Base-by-base conservation (phyloP, 2,113 vertebrate genomes). In the Panthera leo region DNA sequence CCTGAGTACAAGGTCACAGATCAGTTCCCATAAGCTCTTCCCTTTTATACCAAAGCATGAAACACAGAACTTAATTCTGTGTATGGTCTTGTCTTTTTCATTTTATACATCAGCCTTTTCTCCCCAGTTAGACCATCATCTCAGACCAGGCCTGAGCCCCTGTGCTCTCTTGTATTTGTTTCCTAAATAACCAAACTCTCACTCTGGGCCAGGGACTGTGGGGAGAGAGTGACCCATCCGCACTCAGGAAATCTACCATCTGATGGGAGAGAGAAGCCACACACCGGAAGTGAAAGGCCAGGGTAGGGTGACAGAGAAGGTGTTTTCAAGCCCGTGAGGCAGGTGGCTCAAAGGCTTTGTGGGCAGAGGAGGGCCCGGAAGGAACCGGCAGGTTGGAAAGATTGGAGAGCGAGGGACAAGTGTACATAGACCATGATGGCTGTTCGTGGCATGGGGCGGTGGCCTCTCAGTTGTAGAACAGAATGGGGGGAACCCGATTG, bases 351-450 rank as follows among this genome's bases (percentile, higher is more conserved):
- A 21, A 45, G 48, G 36, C 76, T 88, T 53, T 79, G 5, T 21
- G 36, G 15, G 67, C 34, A 34, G 15, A 76, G 3, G 29, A 36
- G 23, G 14, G 36, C 19, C 51, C 36, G 34, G 86, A 39, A 58
- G 45, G 63, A 65, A 78, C 18, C 1, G 18, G 70, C 45, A 93
- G 85, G 53, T 15, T 34, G 48, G 48, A 68, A 34, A 88, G 31
- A 34, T 3, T 25, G n/a, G 82, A 63, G 63, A 79, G 4, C 16
- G 61, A 58, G 29, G 19, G 23, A 5, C 3, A 53, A 16, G 34
- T 5, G 45, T 4, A 1, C n/a, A 2, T 10, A 15, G 23, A 23
- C 45, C 2, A 3, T 0, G 0, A 11, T 78, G 11, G 6, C 48
- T 39, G 36, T 65, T 65, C 61, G 7, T 65, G 61, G 61, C 61